A percentile compares a stretch with the other conserved stretches of the same genome.
These are phyloP conservation scores for Solenodon paradoxus DNA, from an alignment of 2,113 vertebrate species.

Conservation along the genomic window DNA sequence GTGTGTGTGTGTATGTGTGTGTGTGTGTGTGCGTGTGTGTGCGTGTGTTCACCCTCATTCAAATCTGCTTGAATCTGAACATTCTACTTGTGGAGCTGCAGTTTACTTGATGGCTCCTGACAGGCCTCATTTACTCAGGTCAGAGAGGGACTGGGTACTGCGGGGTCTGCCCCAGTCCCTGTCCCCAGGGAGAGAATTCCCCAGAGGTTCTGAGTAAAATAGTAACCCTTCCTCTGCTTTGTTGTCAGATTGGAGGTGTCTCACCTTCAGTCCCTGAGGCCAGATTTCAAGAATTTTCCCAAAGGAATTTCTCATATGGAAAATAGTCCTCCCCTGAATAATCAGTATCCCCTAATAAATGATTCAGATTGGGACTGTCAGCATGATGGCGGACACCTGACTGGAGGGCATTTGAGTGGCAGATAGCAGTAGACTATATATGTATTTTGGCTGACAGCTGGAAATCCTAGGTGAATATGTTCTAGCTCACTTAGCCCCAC, in stretches of 20 bases:
- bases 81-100: constrained; percentile 9
- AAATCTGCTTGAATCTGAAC: not conserved
- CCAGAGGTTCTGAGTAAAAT: not conserved
- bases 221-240: constrained; percentile 13
- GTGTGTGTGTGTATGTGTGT: no score
- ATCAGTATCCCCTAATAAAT: constrained; percentile 21
- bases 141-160: not conserved
- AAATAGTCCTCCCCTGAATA: constrained; percentile 27
- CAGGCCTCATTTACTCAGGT: not conserved
- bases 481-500: not conserved
- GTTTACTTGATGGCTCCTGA: not conserved
- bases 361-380: constrained; percentile 10
- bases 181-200: not conserved
- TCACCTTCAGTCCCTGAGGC: constrained; percentile 37
- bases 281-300: constrained; percentile 37
- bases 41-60: not conserved
- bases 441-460: not conserved
- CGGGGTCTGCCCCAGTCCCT: not conserved
- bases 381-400: not conserved
- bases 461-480: constrained; percentile 15
- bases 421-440: not conserved
- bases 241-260: constrained; percentile 16
- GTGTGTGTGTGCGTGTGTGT: no score
- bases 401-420: not conserved
- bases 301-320: not conserved